A percentile compares a stretch with the other conserved stretches of the same genome.
Conservation (phyloP, 2,888 invertebrate genomes). For the Spatulosminthurus flaviceps region DNA sequence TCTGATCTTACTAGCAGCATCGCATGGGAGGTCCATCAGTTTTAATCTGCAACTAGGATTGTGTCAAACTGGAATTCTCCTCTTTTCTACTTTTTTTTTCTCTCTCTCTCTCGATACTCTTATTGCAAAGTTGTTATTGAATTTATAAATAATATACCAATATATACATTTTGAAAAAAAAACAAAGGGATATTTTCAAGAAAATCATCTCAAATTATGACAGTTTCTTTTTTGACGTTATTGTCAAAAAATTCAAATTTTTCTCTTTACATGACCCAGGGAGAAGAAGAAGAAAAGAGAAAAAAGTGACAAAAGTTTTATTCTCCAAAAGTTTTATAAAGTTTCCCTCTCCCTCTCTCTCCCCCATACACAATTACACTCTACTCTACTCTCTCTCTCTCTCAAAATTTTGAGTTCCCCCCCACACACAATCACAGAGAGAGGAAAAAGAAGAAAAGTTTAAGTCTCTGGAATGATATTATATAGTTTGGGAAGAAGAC, state of each 20-base stretch:
- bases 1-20: slow-evolving; percentile 55
- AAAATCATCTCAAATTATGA: background rate
- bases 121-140: background rate
- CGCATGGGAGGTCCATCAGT: slow-evolving; percentile 61
- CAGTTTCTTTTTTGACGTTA: background rate
- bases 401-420: no score
- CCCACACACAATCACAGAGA: no score
- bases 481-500: no score
- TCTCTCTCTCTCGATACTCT: slow-evolving; percentile 34
- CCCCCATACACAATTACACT: background rate
- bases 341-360: background rate
- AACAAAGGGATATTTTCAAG: background rate
- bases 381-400: no score
- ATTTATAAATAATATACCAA: no score
- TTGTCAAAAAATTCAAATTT: background rate
- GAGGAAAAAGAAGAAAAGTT: no score
- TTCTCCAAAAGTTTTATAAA: background rate
- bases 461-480: no score
- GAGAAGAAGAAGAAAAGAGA: background rate
- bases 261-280: background rate
- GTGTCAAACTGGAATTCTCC: slow-evolving; percentile 55
- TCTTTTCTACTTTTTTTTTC: slow-evolving; percentile 43
- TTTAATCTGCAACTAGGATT: slow-evolving; percentile 59
- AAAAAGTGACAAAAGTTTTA: slow-evolving; percentile 1
- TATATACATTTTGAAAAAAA: no score